Conservation (phyloP, 2,888 invertebrate species). For the Coenonympha arcania region DNA sequence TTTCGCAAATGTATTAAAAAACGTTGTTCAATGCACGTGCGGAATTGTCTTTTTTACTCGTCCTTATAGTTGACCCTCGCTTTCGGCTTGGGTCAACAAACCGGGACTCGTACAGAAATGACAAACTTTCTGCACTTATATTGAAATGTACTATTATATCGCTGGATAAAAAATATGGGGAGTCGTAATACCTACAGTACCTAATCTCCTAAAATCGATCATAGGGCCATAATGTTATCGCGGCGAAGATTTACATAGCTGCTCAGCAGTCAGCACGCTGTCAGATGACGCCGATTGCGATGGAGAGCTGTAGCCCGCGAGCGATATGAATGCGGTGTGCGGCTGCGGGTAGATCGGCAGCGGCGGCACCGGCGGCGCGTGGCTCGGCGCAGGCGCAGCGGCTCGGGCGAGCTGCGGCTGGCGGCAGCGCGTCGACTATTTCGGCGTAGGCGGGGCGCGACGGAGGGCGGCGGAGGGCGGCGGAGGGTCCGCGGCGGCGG, state of each 20-base stretch:
- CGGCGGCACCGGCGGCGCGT: slow-evolving; percentile 45
- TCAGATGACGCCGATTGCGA: slow-evolving; percentile 47
- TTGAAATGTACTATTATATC: too few relatives aligned
- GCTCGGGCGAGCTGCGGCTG: slow-evolving; percentile 41
- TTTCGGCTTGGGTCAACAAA: too few relatives aligned
- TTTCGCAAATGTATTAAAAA: too few relatives aligned
- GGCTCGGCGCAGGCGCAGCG: slow-evolving; percentile 25
- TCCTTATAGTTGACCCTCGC: too few relatives aligned
- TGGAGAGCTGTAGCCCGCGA: slow-evolving; percentile 55
- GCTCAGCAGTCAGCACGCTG: slow-evolving; percentile 19
- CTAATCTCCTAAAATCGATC: too few relatives aligned
- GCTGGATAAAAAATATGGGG: too few relatives aligned
- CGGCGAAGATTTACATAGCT: background rate
- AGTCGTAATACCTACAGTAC: too few relatives aligned
- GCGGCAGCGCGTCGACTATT: slow-evolving; percentile 50
- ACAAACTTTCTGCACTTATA: too few relatives aligned
- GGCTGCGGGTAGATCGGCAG: slow-evolving; percentile 49
- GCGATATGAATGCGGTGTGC: slow-evolving; percentile 60
- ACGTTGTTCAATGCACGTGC: too few relatives aligned
- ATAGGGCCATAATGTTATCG: too few relatives aligned
- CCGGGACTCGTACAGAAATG: too few relatives aligned
- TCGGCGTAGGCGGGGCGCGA: slow-evolving; percentile 56
- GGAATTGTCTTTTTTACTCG: too few relatives aligned
- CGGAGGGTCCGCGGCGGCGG: slow-evolving; percentile 38
- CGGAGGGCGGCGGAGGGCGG: slow-evolving; percentile 42